Evolutionary conservation across 2,113 vertebrate genomes (phyloP).

Genomic region (Asarcornis scutulata): DNA sequence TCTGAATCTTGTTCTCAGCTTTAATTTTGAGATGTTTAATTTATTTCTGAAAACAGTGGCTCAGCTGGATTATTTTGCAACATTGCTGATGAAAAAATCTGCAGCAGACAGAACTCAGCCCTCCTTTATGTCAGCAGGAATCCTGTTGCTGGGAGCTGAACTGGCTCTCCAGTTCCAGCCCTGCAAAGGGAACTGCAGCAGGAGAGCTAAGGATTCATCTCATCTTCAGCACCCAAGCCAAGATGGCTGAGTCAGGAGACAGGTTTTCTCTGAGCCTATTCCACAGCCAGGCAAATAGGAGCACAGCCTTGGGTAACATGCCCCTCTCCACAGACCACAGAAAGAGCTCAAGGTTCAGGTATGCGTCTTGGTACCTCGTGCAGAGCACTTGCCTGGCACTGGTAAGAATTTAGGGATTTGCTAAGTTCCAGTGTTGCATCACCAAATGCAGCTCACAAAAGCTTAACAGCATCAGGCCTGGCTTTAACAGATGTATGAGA

Average conservation of each 20-base stretch:
- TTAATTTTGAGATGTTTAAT: neutral
- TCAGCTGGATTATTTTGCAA: neutral
- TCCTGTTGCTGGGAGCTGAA: neutral
- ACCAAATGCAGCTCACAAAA: neutral
- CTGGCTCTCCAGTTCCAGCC: neutral
- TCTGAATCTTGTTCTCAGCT: neutral
- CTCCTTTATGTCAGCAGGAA: neutral
- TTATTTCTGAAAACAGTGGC: neutral
- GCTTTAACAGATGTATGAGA: neutral
- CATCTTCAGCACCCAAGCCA: neutral
- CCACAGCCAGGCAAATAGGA: neutral
- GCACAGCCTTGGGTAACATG: neutral
- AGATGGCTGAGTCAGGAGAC: neutral
- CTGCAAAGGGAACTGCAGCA: neutral
- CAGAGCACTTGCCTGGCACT: neutral
- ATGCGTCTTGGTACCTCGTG: fast-evolving
- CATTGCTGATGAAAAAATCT: neutral
- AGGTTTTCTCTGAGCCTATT: neutral
- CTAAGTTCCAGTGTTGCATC: neutral
- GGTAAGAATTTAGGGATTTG: neutral
- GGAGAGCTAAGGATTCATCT: neutral
- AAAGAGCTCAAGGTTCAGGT: neutral
- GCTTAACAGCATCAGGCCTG: neutral
- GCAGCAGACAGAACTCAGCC: neutral
- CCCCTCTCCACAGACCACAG: neutral